Evolutionary conservation across 2,888 invertebrate species (phyloP), one percentile per base, ranked within the genome.

Genomic region (Phasia obesa): DNA sequence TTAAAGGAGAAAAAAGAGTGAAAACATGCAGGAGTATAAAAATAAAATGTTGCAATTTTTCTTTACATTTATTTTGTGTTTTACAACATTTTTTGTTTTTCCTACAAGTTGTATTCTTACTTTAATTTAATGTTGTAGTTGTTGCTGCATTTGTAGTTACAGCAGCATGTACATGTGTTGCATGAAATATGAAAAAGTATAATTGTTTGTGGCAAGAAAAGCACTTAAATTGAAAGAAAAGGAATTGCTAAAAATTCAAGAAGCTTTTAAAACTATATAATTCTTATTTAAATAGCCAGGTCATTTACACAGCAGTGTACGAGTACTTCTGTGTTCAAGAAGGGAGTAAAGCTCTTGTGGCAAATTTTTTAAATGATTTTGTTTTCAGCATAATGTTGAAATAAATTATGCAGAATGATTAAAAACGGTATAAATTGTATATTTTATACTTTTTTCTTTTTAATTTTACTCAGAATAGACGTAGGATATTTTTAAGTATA

Each of bases 171-270:
- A 51, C 81, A 73, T 73, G 71, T 77, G 77, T 69, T 82, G 71
- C 76, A 71, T 81, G 81, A 82, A 77, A 77, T 82, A 82, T 74
- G 73, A 73, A 79, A 62, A 51, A 64, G 23, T 73, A 82, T 82
- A 82, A 82, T 82, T 82, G 77, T 82, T 82, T 77, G 77, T 82
- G 81, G 67, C 73, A 82, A 73, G 65, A 73, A 59, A 82, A 77
- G 71, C 71, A 71, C 77, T 77, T 74, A 75, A 74, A 75, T 73
- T 59, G 79, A 60, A 65, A 53, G 73, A 25, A 73, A 59, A 51
- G 65, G 59, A 73, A 73, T 67, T 73, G 38, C 64, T 64, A 57
- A 65, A 78, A 64, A 71, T 47, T 70, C 53, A 77, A 77, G 69
- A 77, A 70, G 77, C 60, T 77, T 77, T 77, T 70, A 70, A 47